Conservation (phyloP, 2,888 invertebrate genomes). For the Ochropleura leucogaster region DNA sequence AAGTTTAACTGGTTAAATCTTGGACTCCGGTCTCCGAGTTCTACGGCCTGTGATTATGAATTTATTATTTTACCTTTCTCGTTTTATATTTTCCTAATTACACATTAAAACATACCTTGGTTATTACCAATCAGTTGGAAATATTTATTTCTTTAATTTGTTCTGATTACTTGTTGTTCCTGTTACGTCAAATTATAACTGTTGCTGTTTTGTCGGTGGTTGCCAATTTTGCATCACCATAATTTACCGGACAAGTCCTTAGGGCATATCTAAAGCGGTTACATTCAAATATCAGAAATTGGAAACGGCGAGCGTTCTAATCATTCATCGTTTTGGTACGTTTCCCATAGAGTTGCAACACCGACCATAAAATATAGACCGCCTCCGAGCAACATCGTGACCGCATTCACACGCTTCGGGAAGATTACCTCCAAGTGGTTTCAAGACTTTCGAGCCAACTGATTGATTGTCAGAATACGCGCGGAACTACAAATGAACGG, state of each 20-base stretch:
- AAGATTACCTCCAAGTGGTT: conserved; percentile 83
- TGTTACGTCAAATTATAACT: conserved; percentile 5
- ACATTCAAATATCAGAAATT: conserved; percentile 60
- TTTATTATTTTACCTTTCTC: conserved; percentile 23
- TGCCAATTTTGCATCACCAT: conserved; percentile 4
- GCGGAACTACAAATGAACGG: conserved; percentile 77
- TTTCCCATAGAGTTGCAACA: conserved; percentile 84
- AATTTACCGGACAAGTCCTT: conserved; percentile 39
- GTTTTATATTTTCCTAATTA: conserved; percentile 15
- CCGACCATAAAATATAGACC: conserved; percentile 83
- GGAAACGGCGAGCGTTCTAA: conserved; percentile 62
- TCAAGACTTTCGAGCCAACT: conserved; percentile 80
- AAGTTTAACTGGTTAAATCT: conserved; percentile 25
- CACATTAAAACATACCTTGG: background rate
- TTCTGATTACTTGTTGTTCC: background rate
- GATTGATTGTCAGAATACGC: conserved; percentile 86
- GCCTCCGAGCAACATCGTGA: conserved; percentile 75
- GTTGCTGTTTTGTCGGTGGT: background rate
- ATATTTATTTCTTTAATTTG: background rate
- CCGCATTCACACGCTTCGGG: conserved; percentile 88
- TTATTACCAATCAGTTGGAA: background rate
- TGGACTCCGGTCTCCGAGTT: conserved; percentile 28
- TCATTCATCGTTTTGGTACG: conserved; percentile 67
- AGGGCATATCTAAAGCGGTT: conserved; percentile 32
- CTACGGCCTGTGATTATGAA: conserved; percentile 23